Evolutionary conservation across 2,888 invertebrate species (phyloP).

Genomic region (Cactoblastis cactorum): DNA sequence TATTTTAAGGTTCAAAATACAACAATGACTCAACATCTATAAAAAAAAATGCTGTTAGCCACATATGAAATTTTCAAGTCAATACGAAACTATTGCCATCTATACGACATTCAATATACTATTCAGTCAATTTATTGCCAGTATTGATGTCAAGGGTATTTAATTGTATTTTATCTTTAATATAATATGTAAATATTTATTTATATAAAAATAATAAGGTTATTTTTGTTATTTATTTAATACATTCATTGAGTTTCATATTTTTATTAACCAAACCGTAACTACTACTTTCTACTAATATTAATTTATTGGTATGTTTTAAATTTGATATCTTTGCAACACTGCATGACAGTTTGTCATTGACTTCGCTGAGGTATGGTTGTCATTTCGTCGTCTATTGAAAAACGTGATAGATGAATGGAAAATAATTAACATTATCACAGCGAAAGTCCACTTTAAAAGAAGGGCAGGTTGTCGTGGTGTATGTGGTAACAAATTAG

Average conservation of each 20-base stretch:
- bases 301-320: slow-evolving; percentile 2
- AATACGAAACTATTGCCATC: not conserved
- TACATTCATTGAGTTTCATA: too few species aligned
- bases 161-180: too few species aligned
- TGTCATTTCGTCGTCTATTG: slow-evolving; percentile 74
- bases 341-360: slow-evolving; percentile 70
- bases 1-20: not conserved
- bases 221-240: too few species aligned
- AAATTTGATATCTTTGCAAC: slow-evolving; percentile 29
- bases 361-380: slow-evolving; percentile 74
- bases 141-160: not conserved
- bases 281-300: not conserved
- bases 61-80: too few species aligned
- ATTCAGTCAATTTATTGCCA: not conserved
- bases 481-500: slow-evolving; percentile 40
- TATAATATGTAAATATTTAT: too few species aligned
- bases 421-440: slow-evolving; percentile 67
- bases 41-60: too few species aligned
- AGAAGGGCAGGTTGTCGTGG: slow-evolving; percentile 41
- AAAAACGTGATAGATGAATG: slow-evolving; percentile 71
- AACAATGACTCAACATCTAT: not conserved
- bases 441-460: slow-evolving; percentile 51
- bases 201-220: not conserved
- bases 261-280: not conserved
- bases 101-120: not conserved